A percentile compares a stretch with the other conserved stretches of the same genome.
Evolutionary conservation across 2,888 invertebrate genomes (phyloP).

Genomic region (Cactoblastis cactorum): DNA sequence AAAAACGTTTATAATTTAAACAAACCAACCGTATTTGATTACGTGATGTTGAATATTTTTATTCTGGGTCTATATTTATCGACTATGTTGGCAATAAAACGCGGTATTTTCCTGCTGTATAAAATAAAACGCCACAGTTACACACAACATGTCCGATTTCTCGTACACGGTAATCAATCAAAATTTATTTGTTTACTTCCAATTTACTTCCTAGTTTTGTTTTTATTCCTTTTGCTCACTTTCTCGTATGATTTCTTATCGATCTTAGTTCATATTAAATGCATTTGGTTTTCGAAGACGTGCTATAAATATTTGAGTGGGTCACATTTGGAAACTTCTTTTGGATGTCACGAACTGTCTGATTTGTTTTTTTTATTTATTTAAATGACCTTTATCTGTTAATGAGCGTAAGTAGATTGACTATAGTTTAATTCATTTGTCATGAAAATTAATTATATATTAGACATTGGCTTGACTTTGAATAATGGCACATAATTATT

Average conservation of each 20-base stretch:
- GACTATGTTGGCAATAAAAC: not conserved
- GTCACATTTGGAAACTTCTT: not conserved
- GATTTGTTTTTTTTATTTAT: not conserved
- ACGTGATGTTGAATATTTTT: too few species aligned
- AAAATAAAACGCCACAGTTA: not conserved
- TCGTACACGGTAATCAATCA: conserved; percentile 2
- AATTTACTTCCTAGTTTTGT: not conserved
- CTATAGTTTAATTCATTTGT: not conserved
- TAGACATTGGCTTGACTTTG: too few species aligned
- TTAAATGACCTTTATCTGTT: not conserved
- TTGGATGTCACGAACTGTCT: not conserved
- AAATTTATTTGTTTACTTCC: conserved; percentile 7
- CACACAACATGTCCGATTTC: not conserved
- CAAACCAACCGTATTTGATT: too few species aligned
- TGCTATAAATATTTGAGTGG: not conserved
- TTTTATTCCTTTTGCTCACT: not conserved
- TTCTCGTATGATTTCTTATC: not conserved
- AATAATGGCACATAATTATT: too few species aligned
- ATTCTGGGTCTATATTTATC: not conserved
- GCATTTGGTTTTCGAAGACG: not conserved
- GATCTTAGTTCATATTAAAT: not conserved
- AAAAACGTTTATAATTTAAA: too few species aligned
- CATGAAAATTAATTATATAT: too few species aligned
- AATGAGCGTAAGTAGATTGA: not conserved
- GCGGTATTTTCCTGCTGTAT: not conserved